Evolutionary conservation across 2,113 vertebrate species (phyloP), one percentile per base, ranked within the genome.

Genomic region (Marmota flaviventris): DNA sequence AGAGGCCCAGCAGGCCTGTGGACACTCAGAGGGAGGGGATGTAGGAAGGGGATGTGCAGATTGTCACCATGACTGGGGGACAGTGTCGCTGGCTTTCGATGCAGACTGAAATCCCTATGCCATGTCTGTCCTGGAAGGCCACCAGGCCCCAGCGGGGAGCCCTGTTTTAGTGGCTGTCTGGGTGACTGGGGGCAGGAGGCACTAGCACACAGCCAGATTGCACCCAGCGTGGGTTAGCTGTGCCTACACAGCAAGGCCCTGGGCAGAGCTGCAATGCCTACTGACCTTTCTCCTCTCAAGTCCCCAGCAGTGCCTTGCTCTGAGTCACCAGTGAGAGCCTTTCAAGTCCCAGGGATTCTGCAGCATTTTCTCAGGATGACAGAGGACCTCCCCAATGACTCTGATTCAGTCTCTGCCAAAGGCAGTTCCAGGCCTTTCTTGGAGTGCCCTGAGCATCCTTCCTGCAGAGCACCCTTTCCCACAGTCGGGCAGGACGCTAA

Each of bases 181-280:
- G 24, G 25, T 18, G 9, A n/a, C 0, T 4, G 20, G 4, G 24
- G 16, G 1, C 16, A 1, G 12, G 51, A 2, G 11, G 12, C 9
- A 17, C 2, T 37, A 14, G 4, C 53, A 29, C 6, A 17, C 0
- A 83, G 58, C 29, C 17, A 53, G 53, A 18, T 5, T 17, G 18
- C 8, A 20, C n/a, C 61, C 3, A 16, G 13, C 16, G 24, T 8
- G 8, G 39, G 16, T 13, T 17, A 16, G n/a, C 24, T 25, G 32
- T 11, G 24, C 22, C 12, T 25, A 42, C 8, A 13, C 0, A 4
- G 5, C 53, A 8, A 58, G 67, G 5, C 12, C 32, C 61, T 34
- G 0, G 0, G 73, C 2, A 0, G 39, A 13, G 24, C 53, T 32
- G 25, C 12, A 17, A 8, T 14, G 48, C 32, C 27, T 45, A 24